Evolutionary conservation across 2,797 vertebrate genomes (phyloP).

Genomic region (Arctocebus calabarensis): DNA sequence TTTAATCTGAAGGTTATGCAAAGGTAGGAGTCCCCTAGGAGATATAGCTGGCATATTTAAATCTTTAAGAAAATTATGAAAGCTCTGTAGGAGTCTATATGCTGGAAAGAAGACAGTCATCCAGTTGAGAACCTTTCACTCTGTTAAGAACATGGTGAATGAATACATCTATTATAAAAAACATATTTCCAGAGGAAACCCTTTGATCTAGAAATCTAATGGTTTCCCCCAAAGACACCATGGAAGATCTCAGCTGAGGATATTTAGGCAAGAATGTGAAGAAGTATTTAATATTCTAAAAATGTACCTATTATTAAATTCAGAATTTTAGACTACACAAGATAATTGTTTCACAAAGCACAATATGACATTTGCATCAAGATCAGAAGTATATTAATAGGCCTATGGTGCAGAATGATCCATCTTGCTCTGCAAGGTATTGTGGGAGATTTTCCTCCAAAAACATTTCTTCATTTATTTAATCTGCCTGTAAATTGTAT

Average conservation of each 20-base stretch:
- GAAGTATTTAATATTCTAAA: conserved; percentile 16
- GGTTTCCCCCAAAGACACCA: background rate
- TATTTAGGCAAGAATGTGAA: background rate
- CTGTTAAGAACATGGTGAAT: background rate
- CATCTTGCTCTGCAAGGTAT: background rate
- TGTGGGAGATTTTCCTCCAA: conserved; percentile 25
- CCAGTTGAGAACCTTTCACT: background rate
- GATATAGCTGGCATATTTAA: background rate
- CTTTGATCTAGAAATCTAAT: conserved; percentile 47
- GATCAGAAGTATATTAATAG: background rate
- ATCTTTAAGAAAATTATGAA: conserved; percentile 43
- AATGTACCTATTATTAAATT: background rate
- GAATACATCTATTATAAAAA: background rate
- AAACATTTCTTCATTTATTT: conserved; percentile 4
- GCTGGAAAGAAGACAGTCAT: background rate
- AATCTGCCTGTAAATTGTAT: background rate
- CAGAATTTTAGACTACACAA: background rate
- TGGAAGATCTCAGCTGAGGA: background rate
- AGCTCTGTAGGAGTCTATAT: background rate
- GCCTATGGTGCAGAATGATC: background rate
- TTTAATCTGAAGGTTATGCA: conserved; percentile 1
- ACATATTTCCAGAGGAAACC: background rate
- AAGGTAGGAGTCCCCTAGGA: background rate
- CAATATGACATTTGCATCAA: too few relatives aligned
- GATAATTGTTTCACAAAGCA: background rate